Conservation (phyloP, 2,113 vertebrate genomes). For the Syrrhaptes paradoxus region DNA sequence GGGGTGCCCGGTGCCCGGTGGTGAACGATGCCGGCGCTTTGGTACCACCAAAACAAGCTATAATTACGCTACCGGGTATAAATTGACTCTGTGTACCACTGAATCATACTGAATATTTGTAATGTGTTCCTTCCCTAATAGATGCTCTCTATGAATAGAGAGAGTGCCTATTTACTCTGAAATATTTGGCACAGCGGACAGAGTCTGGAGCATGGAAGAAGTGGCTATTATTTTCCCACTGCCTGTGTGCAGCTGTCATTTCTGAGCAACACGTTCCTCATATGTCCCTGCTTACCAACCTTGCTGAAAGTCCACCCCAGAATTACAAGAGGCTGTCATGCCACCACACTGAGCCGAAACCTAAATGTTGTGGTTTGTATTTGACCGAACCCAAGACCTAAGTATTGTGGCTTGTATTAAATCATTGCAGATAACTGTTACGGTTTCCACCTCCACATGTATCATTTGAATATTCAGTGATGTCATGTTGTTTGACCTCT, state of each 20-base stretch:
- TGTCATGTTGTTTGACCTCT: neutral
- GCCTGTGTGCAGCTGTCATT: conserved; percentile 44
- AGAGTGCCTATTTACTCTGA: conserved; percentile 37
- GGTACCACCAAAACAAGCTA: conserved; percentile 18
- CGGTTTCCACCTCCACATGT: neutral
- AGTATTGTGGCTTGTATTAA: neutral
- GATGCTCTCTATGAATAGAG: conserved; percentile 66
- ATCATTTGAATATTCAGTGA: conserved; percentile 29
- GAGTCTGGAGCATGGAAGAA: conserved; percentile 56
- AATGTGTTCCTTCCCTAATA: conserved; percentile 65
- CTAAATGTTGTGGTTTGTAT: neutral
- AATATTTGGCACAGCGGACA: conserved; percentile 2
- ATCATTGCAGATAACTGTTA: neutral
- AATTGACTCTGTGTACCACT: conserved; percentile 51
- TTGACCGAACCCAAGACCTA: neutral
- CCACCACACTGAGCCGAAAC: neutral
- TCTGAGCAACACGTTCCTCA: conserved; percentile 10
- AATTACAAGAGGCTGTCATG: neutral
- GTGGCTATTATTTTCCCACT: conserved; percentile 39
- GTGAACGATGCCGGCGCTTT: neutral
- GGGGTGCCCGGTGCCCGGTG: neutral
- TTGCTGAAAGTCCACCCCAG: neutral
- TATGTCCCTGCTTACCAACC: neutral
- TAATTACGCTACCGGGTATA: conserved; percentile 28
- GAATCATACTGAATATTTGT: conserved; percentile 67